Base-by-base conservation (phyloP, 2,888 invertebrate genomes). In the Diachrysia chrysitis region DNA sequence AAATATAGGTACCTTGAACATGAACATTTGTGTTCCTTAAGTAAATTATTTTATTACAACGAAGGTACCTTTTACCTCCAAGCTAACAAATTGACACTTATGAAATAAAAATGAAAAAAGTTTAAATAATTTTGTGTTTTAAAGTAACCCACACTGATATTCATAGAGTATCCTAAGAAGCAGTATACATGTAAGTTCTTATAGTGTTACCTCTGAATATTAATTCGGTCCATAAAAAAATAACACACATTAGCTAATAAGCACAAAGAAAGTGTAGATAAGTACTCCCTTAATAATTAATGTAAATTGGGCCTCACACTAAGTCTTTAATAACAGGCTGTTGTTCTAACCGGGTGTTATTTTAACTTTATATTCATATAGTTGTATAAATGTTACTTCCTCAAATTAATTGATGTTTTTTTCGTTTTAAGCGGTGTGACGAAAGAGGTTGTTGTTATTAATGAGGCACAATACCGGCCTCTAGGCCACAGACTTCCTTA, bases 391-490 rank as follows among this genome's bases (percentile, higher is more conserved):
- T 51, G 48, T 51, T 51, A 51, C 48, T 51, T 51, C 48, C 48
- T 19, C 48, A 19, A 4, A 21, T 51, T 51, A 51, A 51, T 51
- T 21, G 48, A 19, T 51, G 48, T 48, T 1, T 51, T 51, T 51
- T 51, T 19, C 3, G 19, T 10, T 21, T 42, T 42, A 42, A 51
- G 46, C n/a, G 46, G 19, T 51, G 48, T 21, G 19, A 51, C 48
- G 19, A 51, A 51, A 51, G 19, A 19, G 48, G 17, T 51, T 51
- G 21, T 51, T 51, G 48, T 51, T n/a, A n/a, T n/a, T 51, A 51
- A 51, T 51, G 48, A 51, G 60, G 60, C 35, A 53, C 51, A 64
- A 48, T 64, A 69, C 54, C 54, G 48, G 48, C 21, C 48, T 51
- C 48, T 51, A 51, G 21, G 14, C 48, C 48, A 21, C 21, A 10